Evolutionary conservation across 2,888 invertebrate genomes (phyloP), one percentile per base, ranked within the genome.

Genomic region (Scaptomyza cyrtandrae): DNA sequence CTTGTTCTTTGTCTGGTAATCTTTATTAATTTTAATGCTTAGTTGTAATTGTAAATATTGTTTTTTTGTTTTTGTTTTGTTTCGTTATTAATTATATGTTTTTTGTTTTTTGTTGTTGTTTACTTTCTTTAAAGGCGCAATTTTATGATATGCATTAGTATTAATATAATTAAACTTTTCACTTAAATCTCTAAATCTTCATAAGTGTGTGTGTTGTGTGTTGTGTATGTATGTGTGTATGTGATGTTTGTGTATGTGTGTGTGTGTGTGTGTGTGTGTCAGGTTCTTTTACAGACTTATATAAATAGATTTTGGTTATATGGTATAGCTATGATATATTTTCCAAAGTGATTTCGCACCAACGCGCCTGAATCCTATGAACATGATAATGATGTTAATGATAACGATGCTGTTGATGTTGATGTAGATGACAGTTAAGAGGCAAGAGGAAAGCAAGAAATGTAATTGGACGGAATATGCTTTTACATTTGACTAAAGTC

Each of bases 101-200:
- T 71, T 69, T 60, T 50, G 52, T 29, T 58, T 59, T 60, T 50
- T 55, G 33, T 58, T 59, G 58, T 67, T 74, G 64, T 68, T 70
- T 76, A 56, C 52, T 57, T 71, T 68, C 70, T 74, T 77, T 82
- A 90, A 91, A 91, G 91, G 91, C 91, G 91, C 91, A 90, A 89
- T 88, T 86, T 89, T 83, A 90, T 91, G 91, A 91, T 91, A 91
- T 91, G 91, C 91, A 91, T 91, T 91, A 90, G 89, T 89, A 80
- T 41, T 72, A 80, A 79, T 85, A 84, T 73, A 79, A 78, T 85
- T 80, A 65, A 85, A 74, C 75, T 68, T 78, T 68, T 71, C 33
- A 44, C 77, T 77, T 77, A 77, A 3, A 58, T 16, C 16, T 44
- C 71, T 76, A 76, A 31, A 33, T 56, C 35, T 54, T 57, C 44